Evolutionary conservation across 1,140 invertebrate species (phyloP), one percentile per base, ranked within the genome.

Genomic region (Gonioctena quinquepunctata): DNA sequence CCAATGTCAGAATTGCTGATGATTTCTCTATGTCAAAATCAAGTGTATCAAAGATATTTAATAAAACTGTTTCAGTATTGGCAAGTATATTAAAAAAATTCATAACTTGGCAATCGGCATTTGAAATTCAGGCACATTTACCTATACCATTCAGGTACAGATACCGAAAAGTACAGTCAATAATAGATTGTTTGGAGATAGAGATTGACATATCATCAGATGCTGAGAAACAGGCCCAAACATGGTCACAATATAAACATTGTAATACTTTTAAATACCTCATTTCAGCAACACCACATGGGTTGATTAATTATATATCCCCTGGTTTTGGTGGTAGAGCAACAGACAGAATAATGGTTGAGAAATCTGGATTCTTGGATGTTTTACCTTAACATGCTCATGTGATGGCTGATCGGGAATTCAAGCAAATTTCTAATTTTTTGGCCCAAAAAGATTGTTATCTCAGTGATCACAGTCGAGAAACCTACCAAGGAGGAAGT

Each of bases 221-320:
- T n/a, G n/a, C n/a, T n/a, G n/a, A n/a, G n/a, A n/a, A n/a, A n/a
- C n/a, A n/a, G n/a, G n/a, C n/a, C n/a, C n/a, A n/a, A n/a, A n/a
- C n/a, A n/a, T n/a, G n/a, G n/a, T n/a, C n/a, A n/a, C n/a, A n/a
- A n/a, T n/a, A n/a, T n/a, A n/a, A n/a, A n/a, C n/a, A n/a, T n/a
- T n/a, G n/a, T n/a, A n/a, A 83, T 69, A 83, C 81, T 11, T 57
- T 83, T 26, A 83, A 83, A 76, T 83, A 81, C 76, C 70, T 82
- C n/a, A 76, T 83, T 48, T 78, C 79, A 13, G 64, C 56, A 33
- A 83, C 78, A 73, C 77, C 76, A n/a, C 72, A 81, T 71, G 80
- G 81, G 3, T 68, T 82, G 16, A 77, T 82, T 56, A 81, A 77
- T 61, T 82, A 76, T 70, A 74, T 82, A 62, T 83, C 80, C 7